Conservation (phyloP, 2,888 invertebrate species). For the Deilephila porcellus region DNA sequence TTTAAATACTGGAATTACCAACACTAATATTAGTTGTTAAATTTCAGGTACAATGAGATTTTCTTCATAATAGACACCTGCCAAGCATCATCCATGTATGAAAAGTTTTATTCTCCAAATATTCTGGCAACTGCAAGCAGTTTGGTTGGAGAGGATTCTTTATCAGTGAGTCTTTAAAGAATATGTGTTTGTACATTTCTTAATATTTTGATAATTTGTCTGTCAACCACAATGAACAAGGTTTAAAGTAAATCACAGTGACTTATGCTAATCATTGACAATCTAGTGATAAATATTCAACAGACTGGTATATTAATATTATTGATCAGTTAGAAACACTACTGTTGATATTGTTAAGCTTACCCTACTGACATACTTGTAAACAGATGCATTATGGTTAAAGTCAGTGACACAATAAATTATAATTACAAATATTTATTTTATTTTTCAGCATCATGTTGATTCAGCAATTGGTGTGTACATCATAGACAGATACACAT, state of each 20-base stretch:
- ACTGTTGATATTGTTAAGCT: too few relatives aligned
- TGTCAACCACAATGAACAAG: too few relatives aligned
- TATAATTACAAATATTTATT: neutral
- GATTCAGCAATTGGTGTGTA: slow-evolving; percentile 99
- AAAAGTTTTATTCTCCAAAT: slow-evolving; percentile 98
- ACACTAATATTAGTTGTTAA: neutral
- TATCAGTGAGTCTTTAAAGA: slow-evolving; percentile 88
- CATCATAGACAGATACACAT: slow-evolving; percentile 99
- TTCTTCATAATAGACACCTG: slow-evolving; percentile 99
- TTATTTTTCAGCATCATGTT: slow-evolving; percentile 94
- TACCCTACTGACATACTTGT: too few relatives aligned
- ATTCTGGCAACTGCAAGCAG: slow-evolving; percentile 98
- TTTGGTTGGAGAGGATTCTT: slow-evolving; percentile 98
- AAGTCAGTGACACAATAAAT: neutral
- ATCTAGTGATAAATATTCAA: too few relatives aligned
- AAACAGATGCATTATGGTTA: too few relatives aligned
- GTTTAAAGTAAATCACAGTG: too few relatives aligned
- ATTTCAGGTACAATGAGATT: slow-evolving; percentile 96
- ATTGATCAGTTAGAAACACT: too few relatives aligned
- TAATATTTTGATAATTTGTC: too few relatives aligned
- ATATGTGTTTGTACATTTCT: too few relatives aligned
- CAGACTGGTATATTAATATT: too few relatives aligned
- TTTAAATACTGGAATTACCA: too few relatives aligned
- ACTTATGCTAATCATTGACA: too few relatives aligned
- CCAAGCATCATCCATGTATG: slow-evolving; percentile 99